phyloP scores from a whole-genome alignment of 2,797 vertebrate genomes.

The Labroides dimidiatus region DNA sequence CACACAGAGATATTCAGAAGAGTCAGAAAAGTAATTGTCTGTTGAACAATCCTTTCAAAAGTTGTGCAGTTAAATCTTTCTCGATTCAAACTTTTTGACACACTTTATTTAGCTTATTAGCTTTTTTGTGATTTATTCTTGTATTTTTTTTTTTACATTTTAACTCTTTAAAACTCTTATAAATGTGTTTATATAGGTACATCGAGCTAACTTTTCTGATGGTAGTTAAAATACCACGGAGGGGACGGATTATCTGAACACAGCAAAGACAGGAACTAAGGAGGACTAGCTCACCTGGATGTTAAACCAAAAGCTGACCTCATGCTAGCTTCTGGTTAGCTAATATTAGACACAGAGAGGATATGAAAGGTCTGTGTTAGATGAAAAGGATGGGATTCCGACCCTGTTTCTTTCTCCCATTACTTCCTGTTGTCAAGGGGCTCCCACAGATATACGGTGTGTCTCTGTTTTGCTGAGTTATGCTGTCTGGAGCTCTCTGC shows the following conservation, averaged over 20 bases:
- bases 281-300: slow-evolving; percentile 62
- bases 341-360: slow-evolving; percentile 47
- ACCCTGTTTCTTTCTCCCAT: slow-evolving; percentile 39
- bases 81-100: neutral
- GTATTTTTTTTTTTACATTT: neutral
- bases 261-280: slow-evolving; percentile 59
- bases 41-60: neutral
- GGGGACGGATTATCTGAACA: slow-evolving; percentile 50
- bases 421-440: slow-evolving; percentile 20
- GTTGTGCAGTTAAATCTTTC: neutral
- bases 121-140: too few relatives aligned
- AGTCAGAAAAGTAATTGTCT: neutral
- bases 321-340: slow-evolving; percentile 24
- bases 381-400: slow-evolving; percentile 45
- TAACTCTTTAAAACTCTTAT: slow-evolving; percentile 11
- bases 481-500: slow-evolving; percentile 11
- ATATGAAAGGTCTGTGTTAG: slow-evolving; percentile 30
- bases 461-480: slow-evolving; percentile 13
- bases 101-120: neutral
- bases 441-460: slow-evolving; percentile 6
- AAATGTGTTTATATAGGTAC: neutral
- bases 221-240: slow-evolving; percentile 65
- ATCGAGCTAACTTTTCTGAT: slow-evolving; percentile 12
- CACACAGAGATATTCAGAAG: neutral
- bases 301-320: slow-evolving; percentile 51